A percentile compares a stretch with the other conserved stretches of the same genome.
Conservation (phyloP, 2,888 invertebrate species). For the Leptura quadrifasciata region DNA sequence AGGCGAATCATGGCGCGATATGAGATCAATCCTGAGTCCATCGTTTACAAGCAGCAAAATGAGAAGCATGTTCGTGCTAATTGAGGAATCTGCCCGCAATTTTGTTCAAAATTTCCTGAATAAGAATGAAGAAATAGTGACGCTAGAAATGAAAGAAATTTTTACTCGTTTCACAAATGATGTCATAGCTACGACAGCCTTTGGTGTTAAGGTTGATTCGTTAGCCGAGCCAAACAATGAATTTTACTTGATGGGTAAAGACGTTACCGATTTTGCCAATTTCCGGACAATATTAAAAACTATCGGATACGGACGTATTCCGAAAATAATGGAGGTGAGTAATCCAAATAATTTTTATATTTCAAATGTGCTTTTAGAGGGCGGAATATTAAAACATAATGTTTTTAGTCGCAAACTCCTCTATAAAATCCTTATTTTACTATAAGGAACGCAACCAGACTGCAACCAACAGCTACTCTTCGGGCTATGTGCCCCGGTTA, state of each 20-base stretch:
- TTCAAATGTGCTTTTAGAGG: no score
- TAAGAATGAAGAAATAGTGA: conserved; percentile 42
- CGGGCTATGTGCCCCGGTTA: no score
- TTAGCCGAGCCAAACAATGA: conserved; percentile 74
- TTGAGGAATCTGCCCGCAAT: conserved; percentile 53
- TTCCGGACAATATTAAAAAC: conserved; percentile 41
- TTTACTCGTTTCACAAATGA: conserved; percentile 73
- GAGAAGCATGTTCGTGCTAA: conserved; percentile 72
- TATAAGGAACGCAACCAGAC: no score
- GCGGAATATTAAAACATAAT: no score
- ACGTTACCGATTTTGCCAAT: conserved; percentile 64
- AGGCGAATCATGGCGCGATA: conserved; percentile 65
- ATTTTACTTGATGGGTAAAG: conserved; percentile 76
- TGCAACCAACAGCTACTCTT: no score
- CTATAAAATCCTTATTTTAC: no score
- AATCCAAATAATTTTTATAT: not conserved
- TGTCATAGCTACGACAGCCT: conserved; percentile 76
- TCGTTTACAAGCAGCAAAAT: conserved; percentile 74
- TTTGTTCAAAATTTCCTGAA: conserved; percentile 50
- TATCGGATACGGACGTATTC: conserved; percentile 33
- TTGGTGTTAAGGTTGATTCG: conserved; percentile 76
- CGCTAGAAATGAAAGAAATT: conserved; percentile 70
- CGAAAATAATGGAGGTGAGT: conserved; percentile 43
- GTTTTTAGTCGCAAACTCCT: no score
- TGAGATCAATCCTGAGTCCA: conserved; percentile 73